Conservation (phyloP, 2,888 invertebrate species). For the Myopa tessellatipennis region DNA sequence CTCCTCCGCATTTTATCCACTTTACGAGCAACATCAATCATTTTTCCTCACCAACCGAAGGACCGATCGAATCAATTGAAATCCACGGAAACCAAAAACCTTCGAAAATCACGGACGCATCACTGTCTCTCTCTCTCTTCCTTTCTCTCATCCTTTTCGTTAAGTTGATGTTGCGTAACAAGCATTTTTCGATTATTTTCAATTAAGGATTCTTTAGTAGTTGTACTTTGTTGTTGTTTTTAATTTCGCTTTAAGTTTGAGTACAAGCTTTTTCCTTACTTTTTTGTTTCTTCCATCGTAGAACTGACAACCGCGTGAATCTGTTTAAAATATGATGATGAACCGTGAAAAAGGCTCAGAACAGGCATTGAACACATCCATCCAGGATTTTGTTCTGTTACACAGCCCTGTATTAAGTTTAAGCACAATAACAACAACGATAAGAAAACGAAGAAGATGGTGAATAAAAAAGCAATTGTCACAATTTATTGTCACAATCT, state of each 20-base stretch:
- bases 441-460: slow-evolving; percentile 10
- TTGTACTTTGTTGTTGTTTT: not conserved
- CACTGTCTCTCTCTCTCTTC: not conserved
- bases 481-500: slow-evolving; percentile 34
- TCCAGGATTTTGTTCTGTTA: too few species aligned
- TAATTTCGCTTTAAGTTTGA: too few species aligned
- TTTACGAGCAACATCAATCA: not conserved
- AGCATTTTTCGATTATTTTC: slow-evolving; percentile 32
- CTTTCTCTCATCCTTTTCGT: too few species aligned
- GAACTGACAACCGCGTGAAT: slow-evolving; percentile 18
- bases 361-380: not conserved
- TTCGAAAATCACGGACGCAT: not conserved
- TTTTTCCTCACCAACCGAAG: not conserved
- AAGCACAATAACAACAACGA: slow-evolving; percentile 14
- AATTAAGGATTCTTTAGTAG: slow-evolving; percentile 17
- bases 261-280: not conserved
- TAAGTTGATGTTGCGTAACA: slow-evolving; percentile 22
- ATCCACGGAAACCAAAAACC: not conserved
- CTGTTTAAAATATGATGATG: not conserved
- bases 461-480: slow-evolving; percentile 37
- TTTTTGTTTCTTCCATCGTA: not conserved
- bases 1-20: not conserved
- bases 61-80: not conserved
- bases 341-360: slow-evolving; percentile 30
- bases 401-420: too few species aligned